Base-by-base conservation (phyloP, 2,888 invertebrate genomes). In the Noctua comes region DNA sequence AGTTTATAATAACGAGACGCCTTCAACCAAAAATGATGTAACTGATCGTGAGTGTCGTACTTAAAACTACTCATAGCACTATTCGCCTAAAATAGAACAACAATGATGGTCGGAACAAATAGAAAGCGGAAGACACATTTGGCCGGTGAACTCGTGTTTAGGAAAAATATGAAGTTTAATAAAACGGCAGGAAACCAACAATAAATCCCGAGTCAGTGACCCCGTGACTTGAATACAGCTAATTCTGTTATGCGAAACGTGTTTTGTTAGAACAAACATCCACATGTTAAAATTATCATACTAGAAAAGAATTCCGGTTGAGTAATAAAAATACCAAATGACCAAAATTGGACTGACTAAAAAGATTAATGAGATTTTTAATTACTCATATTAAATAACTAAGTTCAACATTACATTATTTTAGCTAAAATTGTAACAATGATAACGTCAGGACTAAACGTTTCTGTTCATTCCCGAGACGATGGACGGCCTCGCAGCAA, bases 171-270 rank as follows among this genome's bases (percentile, higher is more conserved):
- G 88, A 92, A 91, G 90, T 92, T 92, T 91, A 93, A 93, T 95
- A 93, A 92, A 93, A 92, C 85, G 91, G 86, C 95, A 95, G 96
- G 95, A 96, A 95, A 93, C 92, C 83, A 88, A 93, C 93, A 95
- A 96, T 96, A 95, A 95, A 94, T 94, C 93, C 93, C 86, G 92
- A 92, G 95, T 95, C 96, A 94, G 90, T 95, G 95, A 95, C 95
- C 95, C 90, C 93, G 92, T 94, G 94, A 94, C 93, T 94, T 91
- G 93, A 93, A 94, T 95, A 94, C 90, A 90, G 91, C 90, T 92
- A 93, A 94, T 93, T 93, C 91, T 91, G 92, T 92, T 93, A 92
- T 91, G 93, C 92, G 89, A 93, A 93, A 92, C 91, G 88, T 91
- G 91, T 92, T 92, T 91, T 86, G 79, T 85, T 87, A 84, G 73